These are phyloP conservation scores for Gibbula magus DNA, from an alignment of 2,888 invertebrate genomes.

Conservation along the genomic window DNA sequence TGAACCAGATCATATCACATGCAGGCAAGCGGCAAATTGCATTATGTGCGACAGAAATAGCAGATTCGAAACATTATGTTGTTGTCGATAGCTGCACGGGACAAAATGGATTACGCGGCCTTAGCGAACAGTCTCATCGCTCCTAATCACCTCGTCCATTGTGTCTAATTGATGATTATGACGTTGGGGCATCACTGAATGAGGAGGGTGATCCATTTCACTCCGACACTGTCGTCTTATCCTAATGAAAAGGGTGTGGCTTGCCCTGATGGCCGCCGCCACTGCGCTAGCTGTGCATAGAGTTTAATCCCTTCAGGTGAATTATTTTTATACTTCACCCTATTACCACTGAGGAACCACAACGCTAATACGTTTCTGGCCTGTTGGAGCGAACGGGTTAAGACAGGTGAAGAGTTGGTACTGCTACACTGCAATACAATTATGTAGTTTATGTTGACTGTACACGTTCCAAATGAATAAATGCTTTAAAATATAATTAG, in stretches of 20 bases:
- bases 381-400: too few relatives aligned
- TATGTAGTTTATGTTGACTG: too few relatives aligned
- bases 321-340: too few relatives aligned
- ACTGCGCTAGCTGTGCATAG: too few relatives aligned
- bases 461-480: too few relatives aligned
- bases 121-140: background rate
- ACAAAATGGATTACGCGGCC: background rate
- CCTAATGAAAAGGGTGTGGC: background rate
- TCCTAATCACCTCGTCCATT: background rate
- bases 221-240: background rate
- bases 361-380: too few relatives aligned
- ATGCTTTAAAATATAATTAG: too few relatives aligned
- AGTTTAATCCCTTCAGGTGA: too few relatives aligned
- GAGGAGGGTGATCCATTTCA: background rate
- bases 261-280: background rate
- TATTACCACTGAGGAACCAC: too few relatives aligned
- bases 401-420: too few relatives aligned
- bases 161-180: slow-evolving; percentile 3
- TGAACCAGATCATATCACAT: background rate
- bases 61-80: background rate
- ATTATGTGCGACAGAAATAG: background rate
- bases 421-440: too few relatives aligned
- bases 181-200: background rate
- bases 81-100: background rate
- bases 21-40: background rate